Conservation (phyloP, 2,797 vertebrate species). For the Lycodopsis pacificus region DNA sequence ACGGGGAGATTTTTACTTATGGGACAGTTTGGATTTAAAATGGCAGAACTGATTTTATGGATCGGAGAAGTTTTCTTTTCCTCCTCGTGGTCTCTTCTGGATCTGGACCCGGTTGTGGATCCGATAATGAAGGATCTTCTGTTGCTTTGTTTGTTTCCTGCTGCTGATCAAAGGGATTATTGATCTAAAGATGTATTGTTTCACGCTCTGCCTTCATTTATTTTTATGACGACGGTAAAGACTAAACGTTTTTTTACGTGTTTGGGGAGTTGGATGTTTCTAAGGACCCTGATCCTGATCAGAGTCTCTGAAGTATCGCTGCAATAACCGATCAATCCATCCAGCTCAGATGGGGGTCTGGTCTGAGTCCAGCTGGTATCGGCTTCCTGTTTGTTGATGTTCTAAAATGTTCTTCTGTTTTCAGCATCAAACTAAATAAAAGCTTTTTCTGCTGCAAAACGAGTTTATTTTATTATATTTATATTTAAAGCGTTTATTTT, state of each 20-base stretch:
- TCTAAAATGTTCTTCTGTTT: conserved; percentile 73
- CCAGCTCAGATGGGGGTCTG: conserved; percentile 15
- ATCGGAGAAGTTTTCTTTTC: not conserved
- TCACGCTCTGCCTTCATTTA: conserved; percentile 59
- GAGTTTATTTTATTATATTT: not conserved
- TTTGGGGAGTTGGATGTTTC: conserved; percentile 43
- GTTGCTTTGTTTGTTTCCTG: not conserved
- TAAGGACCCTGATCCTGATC: conserved; percentile 14
- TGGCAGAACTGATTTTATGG: not conserved
- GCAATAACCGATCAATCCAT: conserved; percentile 69
- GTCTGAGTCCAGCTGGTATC: not conserved
- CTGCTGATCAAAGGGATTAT: conserved; percentile 2
- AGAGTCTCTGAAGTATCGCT: conserved; percentile 52
- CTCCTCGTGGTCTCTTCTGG: too few species aligned
- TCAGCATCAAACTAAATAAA: conserved; percentile 81
- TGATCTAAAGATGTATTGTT: not conserved
- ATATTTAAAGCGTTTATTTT: not conserved
- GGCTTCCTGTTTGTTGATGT: conserved; percentile 61
- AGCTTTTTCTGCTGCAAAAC: conserved; percentile 77
- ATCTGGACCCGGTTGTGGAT: not conserved
- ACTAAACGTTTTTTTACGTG: conserved; percentile 10
- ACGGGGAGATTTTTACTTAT: not conserved
- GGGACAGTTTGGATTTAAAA: not conserved
- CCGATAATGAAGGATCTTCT: not conserved
- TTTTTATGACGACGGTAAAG: conserved; percentile 7